Base-by-base conservation (phyloP, 2,113 vertebrate genomes). In the Petrocephalus microphthalmus region DNA sequence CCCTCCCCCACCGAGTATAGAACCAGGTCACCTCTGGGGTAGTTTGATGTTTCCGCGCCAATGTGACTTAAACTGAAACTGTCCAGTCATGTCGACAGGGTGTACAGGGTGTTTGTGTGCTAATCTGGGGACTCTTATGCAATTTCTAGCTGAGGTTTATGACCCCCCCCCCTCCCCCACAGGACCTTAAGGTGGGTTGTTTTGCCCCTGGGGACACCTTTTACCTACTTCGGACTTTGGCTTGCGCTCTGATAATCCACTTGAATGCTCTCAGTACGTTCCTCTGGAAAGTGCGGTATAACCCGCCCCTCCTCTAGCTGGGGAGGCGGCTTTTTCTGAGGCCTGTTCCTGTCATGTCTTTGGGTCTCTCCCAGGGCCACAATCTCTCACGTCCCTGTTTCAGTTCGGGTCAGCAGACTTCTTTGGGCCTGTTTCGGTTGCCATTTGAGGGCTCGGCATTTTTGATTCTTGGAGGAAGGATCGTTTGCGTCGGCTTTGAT, bases 171-270 rank as follows among this genome's bases (percentile, higher is more conserved):
- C 47, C 25, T 19, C 47, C 13, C 82, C 82, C 82, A 7, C 42
- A 45, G 19, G 15, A 83, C 81, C 81, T 49, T 85, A 53, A 85
- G 20, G 51, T 85, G 25, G 84, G 84, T 29, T 53, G 84, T 49
- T 85, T 33, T 53, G 25, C 51, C 82, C 5, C 81, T 83, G 81
- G 20, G 37, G 33, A 19, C 5, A 88, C 71, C 67, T 88, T 88
- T 88, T 17, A 81, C 87, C 71, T 81, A 88, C n/a, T 88, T 88
- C 52, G 71, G 87, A 17, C 67, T 88, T 87, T 81, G 29, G 67
- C 5, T 81, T 81, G 15, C 37, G 19, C 67, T 85, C 51, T n/a
- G 17, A n/a, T 53, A 54, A 37, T 88, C 49, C 51, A 54, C n/a
- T 37, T 53, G 47, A 81, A 78, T 54, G 22, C 3, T 5, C 67